Base-by-base conservation (phyloP, 1,140 invertebrate species). In the Drosophila kurseongensis region DNA sequence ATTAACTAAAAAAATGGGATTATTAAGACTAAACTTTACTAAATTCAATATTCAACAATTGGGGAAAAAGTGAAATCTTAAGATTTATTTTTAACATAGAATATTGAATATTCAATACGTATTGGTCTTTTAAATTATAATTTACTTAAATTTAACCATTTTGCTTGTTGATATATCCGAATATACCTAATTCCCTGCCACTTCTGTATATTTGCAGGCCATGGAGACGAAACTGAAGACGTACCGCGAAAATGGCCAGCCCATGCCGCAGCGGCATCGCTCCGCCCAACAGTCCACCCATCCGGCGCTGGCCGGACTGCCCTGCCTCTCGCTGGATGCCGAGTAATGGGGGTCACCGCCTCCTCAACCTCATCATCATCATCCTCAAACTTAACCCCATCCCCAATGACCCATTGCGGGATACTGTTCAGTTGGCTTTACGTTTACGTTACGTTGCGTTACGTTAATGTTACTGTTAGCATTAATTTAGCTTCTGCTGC, bases 141-240 rank as follows among this genome's bases (percentile, higher is more conserved):
- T 8, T 32, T 7, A 32, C 7, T 32, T 32, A 32, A 32, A 1
- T 7, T 1, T 8, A 32, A 7, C 29, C 6, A 32, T 2, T 8
- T 7, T 8, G 0, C 2, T 13, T 23, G 1, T 23, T 27, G 12
- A 27, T 47, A 27, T 2, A 1, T 10, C 7, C 0, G 6, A 6
- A 8, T 6, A 13, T 69, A 13, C 27, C 27, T 67, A 69, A 69
- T 32, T 4, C 40, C 29, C 4, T 41, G 35, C 6, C 54, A 38
- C n/a, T 68, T 61, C 48, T 58, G 44, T 52, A 50, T 13, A 55
- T 10, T 92, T 92, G 8, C 73, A 92, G 91, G 80, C 91, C 40
- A 92, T 92, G 82, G 91, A 92, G 54, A 91, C 91, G 42, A 92
- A 92, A 51, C 75, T 92, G 55, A 92, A 92, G 77, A 90, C 91